Evolutionary conservation across 2,113 vertebrate species (phyloP), one percentile per base, ranked within the genome.

Genomic region (Geococcyx californianus): DNA sequence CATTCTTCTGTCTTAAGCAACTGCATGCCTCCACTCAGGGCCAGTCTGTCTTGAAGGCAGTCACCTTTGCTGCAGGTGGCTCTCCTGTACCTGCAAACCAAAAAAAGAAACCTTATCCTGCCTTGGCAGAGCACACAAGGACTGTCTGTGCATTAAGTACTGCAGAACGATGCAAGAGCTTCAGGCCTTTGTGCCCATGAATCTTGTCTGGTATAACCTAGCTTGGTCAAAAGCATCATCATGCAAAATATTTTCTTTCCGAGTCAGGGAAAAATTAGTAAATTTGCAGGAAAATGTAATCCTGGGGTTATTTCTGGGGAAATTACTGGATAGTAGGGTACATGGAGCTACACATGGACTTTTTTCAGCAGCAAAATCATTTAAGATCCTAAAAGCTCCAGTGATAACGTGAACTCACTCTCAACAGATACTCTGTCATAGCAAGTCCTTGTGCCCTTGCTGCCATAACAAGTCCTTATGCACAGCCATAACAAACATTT

Each of bases 71-170:
- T 59, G 44, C 13, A 70, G 51, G 13, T 84, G 34, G 59, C 29
- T 40, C 16, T 84, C 14, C 20, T 0, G 0, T 38, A 58, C 49
- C 13, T 56, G 36, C 19, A 58, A 67, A 31, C 20, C 3, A 1
- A 77, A 54, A 64, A 36, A 11, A 63, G 47, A 75, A 79, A 52
- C 26, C 8, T 85, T 40, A 44, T 47, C 23, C 18, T 82, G 29
- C 31, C 21, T 54, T 68, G 44, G 14, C 11, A 89, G 38, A 75
- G 33, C 17, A 14, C 33, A 55, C 9, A 16, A 51, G 34, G 38
- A 24, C 33, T 31, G 16, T 34, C 45, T 74, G 47, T 59, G 20
- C 23, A 36, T 28, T 83, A 66, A 15, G 16, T 64, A 5, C 26
- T 62, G n/a, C 18, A 34, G 18, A 11, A 9, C 0, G 0, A 9